Evolutionary conservation across 2,888 invertebrate genomes (phyloP), one percentile per base, ranked within the genome.

Genomic region (Megaustenia siamemsis): DNA sequence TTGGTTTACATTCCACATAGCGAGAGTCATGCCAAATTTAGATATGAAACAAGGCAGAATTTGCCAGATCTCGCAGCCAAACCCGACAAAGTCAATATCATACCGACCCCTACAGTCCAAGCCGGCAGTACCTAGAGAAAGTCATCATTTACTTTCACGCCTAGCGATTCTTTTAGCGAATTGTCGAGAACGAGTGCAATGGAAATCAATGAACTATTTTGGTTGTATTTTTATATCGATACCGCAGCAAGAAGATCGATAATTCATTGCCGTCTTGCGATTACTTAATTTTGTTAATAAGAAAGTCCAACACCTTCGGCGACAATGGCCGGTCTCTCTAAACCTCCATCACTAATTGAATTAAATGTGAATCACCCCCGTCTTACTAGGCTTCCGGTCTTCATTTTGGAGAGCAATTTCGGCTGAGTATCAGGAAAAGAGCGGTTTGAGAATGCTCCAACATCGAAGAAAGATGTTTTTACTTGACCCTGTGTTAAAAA

Each of bases 241-340:
- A 80, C 38, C 53, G 21, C 53, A 68, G 38, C 8, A 35, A 45
- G 21, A 28, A n/a, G 43, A 66, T 78, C 78, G 66, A 78, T 78
- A 66, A 18, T 1, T 21, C 40, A 78, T 78, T 43, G 60, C 35
- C 28, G 78, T 43, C 40, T 15, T 43, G n/a, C 66, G 38, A 78
- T 78, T 63, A 78, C 43, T 40, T 78, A 78, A 78, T 78, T 63
- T n/a, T 28, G 40, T 78, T 63, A 78, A 78, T 78, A 63, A 12
- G 38, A 63, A 53, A 80, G 49, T 12, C 32, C 49, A 53, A 69
- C 45, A 49, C n/a, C 80, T 38, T 28, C 69, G 21, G 49, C 49
- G 38, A 69, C 49, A 80, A 49, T 69, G 35, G 40, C n/a, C 77
- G 35, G 5, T 56, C 45, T 43, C 28, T 38, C 38, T 24, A 1